These are phyloP conservation scores for Gonatopus flavifemur DNA, from an alignment of 1,140 invertebrate genomes.

Conservation along the genomic window DNA sequence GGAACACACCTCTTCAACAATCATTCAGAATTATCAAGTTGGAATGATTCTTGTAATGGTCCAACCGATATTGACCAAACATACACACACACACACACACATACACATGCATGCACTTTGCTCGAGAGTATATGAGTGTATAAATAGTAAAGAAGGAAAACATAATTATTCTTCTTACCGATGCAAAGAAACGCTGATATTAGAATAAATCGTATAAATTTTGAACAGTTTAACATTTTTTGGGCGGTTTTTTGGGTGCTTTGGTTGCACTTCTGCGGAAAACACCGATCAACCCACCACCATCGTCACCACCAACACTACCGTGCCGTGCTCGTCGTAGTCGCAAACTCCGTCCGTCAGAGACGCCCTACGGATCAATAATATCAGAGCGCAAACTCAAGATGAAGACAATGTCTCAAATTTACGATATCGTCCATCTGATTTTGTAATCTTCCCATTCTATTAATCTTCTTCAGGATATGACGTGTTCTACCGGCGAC, in stretches of 20 bases:
- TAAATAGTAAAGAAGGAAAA: too few relatives aligned
- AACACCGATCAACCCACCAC: conserved; percentile 9
- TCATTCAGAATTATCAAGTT: background rate
- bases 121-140: too few relatives aligned
- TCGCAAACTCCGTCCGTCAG: too few relatives aligned
- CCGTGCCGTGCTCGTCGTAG: too few relatives aligned
- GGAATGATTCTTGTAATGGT: conserved; percentile 8
- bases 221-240: conserved; percentile 48
- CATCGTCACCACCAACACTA: background rate
- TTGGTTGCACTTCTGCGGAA: too few relatives aligned
- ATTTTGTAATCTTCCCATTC: too few relatives aligned
- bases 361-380: too few relatives aligned
- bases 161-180: conserved; percentile 36
- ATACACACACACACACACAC: background rate
- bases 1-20: background rate
- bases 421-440: too few relatives aligned
- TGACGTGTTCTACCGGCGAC: too few relatives aligned
- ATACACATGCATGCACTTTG: background rate
- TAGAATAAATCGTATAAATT: conserved; percentile 41
- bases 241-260: conserved; percentile 31
- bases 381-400: too few relatives aligned
- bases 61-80: background rate
- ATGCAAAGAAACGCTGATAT: conserved; percentile 45
- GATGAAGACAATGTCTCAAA: too few relatives aligned
- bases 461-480: too few relatives aligned